Evolutionary conservation across 1,140 invertebrate genomes (phyloP), one percentile per base, ranked within the genome.

Genomic region (Trialeurodes vaporariorum): DNA sequence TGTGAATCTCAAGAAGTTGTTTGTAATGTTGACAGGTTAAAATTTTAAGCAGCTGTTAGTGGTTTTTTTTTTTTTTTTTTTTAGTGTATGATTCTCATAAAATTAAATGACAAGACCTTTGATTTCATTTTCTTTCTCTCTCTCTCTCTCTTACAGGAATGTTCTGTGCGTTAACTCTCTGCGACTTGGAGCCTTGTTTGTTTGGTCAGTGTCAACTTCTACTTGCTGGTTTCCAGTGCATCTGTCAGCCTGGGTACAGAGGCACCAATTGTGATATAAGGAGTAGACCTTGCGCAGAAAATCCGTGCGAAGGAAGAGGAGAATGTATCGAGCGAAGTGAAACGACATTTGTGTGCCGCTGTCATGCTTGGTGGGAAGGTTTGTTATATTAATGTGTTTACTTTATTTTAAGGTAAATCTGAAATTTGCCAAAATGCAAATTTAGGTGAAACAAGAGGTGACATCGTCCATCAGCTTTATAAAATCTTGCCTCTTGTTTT

Each of bases 341-440:
- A 68, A 83, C 82, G 13, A 79, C 79, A 0, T 90, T 87, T 73
- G 77, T 83, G 34, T 91, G 89, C 72, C 80, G 79, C 64, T 90
- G 88, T 74, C 84, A 87, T 73, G 85, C 86, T 0, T 90, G 87
- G 78, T 88, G 85, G 84, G 84, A 86, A 77, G 86, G 87, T 82
- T 70, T 71, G 73, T 68, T 24, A 22, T 49, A n/a, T n/a, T n/a
- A n/a, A n/a, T n/a, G n/a, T n/a, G n/a, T n/a, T n/a, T n/a, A n/a
- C n/a, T n/a, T n/a, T n/a, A n/a, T n/a, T n/a, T n/a, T n/a, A n/a
- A n/a, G n/a, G n/a, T n/a, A n/a, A n/a, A n/a, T n/a, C n/a, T n/a
- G n/a, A n/a, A n/a, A n/a, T n/a, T n/a, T n/a, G n/a, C n/a, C n/a
- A n/a, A n/a, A n/a, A n/a, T n/a, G n/a, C n/a, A n/a, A n/a, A n/a